phyloP scores from a whole-genome alignment of 2,888 invertebrate species.

The Drosophila sordidula region DNA sequence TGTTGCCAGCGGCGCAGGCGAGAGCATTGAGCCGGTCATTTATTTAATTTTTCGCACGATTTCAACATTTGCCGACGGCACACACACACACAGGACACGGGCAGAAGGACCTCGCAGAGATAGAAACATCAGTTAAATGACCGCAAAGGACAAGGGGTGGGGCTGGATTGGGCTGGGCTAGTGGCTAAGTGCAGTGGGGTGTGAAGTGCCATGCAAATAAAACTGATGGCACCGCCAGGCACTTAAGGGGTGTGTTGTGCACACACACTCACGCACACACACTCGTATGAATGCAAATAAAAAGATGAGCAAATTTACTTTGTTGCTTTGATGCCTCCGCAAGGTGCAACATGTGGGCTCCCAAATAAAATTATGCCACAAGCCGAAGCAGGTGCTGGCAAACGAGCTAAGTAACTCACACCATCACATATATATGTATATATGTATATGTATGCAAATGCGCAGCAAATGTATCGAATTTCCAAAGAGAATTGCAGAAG shows the following conservation, averaged over 20 bases:
- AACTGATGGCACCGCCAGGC: slow-evolving; percentile 37
- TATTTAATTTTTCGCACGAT: slow-evolving; percentile 80
- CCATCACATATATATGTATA: not conserved
- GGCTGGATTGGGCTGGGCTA: not conserved
- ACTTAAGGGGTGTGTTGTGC: slow-evolving; percentile 46
- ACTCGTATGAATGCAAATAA: slow-evolving; percentile 25
- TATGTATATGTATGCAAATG: slow-evolving; percentile 43
- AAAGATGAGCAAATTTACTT: slow-evolving; percentile 41
- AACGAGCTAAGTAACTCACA: not conserved
- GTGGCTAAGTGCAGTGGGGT: slow-evolving; percentile 45
- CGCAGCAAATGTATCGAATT: slow-evolving; percentile 54
- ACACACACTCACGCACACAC: slow-evolving; percentile 11
- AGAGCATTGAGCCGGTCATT: slow-evolving; percentile 55
- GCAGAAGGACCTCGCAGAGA: slow-evolving; percentile 32
- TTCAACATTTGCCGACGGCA: slow-evolving; percentile 62
- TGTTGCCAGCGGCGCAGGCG: slow-evolving; percentile 7
- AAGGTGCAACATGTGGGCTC: slow-evolving; percentile 30
- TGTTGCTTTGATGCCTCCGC: slow-evolving; percentile 23
- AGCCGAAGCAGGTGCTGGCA: not conserved
- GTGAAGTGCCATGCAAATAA: slow-evolving; percentile 70
- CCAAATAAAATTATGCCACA: slow-evolving; percentile 38
- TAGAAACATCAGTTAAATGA: slow-evolving; percentile 77
- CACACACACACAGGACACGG: slow-evolving; percentile 7
- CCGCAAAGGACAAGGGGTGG: slow-evolving; percentile 54
- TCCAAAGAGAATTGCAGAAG: slow-evolving; percentile 52